Base-by-base conservation (phyloP, 2,888 invertebrate species). In the Platypus cylindrus region DNA sequence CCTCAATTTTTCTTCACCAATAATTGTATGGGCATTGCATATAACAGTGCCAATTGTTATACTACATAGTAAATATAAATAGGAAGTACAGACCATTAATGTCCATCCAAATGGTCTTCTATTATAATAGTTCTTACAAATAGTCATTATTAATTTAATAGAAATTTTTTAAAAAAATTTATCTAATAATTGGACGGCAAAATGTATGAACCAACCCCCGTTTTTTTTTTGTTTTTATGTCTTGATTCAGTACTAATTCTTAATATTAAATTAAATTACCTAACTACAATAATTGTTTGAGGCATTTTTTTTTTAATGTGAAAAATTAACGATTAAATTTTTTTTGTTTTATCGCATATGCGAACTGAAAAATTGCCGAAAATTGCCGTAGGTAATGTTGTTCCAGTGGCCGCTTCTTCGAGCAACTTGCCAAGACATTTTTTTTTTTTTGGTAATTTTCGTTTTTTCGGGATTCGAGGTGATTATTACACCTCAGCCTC, bases 81-180 rank as follows among this genome's bases (percentile, higher is more conserved):
- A 59, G 25, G 53, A 48, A n/a, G n/a, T n/a, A n/a, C n/a, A n/a
- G 14, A 55, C 43, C 26, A 47, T 46, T 13, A 54, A 41, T 26
- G 53, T 48, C 53, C 51, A 53, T 36, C 45, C 44, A 12, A 48
- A 40, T 22, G 50, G 37, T 39, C 47, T 53, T 30, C 52, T 45
- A 35, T 49, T 51, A 41, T 51, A 53, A 40, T 51, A 50, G 36
- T 51, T 53, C 46, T 48, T 54, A 45, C 49, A 53, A 37, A 55
- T 54, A 45, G 54, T 55, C 56, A 58, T 58, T 32, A 28, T 32
- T n/a, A n/a, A n/a, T n/a, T n/a, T n/a, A n/a, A n/a, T n/a, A n/a
- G n/a, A n/a, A n/a, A n/a, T n/a, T n/a, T n/a, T n/a, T n/a, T n/a
- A n/a, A n/a, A n/a, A n/a, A n/a, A n/a, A n/a, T n/a, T n/a, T n/a